Conservation (phyloP, 1,140 invertebrate species). For the Heliconius melpomene region DNA sequence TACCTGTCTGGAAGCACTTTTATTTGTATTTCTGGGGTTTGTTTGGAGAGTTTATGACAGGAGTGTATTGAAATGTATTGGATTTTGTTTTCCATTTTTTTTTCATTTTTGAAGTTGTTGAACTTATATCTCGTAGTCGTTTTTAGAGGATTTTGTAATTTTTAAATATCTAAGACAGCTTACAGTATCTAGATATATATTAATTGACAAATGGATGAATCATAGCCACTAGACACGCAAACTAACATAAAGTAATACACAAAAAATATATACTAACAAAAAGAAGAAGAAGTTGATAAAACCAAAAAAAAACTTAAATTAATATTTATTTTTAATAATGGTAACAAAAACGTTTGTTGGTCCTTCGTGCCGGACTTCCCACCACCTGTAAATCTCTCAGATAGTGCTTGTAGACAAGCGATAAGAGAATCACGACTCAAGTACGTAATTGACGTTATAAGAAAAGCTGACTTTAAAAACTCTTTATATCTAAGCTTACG, state of each 20-base stretch:
- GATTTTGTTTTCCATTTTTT: too few species aligned
- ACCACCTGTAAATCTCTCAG: conserved; percentile 64
- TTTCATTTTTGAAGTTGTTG: too few species aligned
- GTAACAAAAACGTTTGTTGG: conserved; percentile 21
- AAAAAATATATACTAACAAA: too few species aligned
- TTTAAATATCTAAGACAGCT: too few species aligned
- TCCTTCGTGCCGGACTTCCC: conserved; percentile 57
- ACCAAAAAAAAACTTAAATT: not conserved
- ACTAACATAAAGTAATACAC: too few species aligned
- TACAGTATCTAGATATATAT: too few species aligned
- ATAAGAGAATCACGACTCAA: conserved; percentile 60
- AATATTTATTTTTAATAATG: not conserved
- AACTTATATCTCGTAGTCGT: too few species aligned
- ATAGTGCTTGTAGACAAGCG: conserved; percentile 53
- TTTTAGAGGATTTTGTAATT: too few species aligned
- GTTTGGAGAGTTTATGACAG: conserved; percentile 49
- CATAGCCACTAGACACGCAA: too few species aligned
- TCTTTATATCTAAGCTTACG: conserved; percentile 47
- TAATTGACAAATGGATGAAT: too few species aligned
- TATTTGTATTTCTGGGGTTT: conserved; percentile 52
- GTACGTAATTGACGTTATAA: conserved; percentile 67
- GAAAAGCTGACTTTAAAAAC: conserved; percentile 52
- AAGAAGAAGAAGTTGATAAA: too few species aligned
- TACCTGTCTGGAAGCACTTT: conserved; percentile 44
- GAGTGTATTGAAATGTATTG: too few species aligned